Evolutionary conservation across 2,888 invertebrate genomes (phyloP), one percentile per base, ranked within the genome.

Genomic region (Helicoverpa assulta): DNA sequence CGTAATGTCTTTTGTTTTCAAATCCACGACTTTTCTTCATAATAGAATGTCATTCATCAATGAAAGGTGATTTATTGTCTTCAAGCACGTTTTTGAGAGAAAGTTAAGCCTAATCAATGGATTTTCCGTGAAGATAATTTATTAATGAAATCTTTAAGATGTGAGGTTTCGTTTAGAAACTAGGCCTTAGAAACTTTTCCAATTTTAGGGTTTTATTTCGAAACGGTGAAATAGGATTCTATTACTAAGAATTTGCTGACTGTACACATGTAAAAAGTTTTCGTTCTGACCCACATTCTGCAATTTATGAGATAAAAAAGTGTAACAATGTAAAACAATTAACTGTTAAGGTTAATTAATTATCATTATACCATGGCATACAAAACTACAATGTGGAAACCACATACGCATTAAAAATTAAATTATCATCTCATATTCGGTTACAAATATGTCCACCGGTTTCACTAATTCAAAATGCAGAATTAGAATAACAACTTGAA

Each of bases 331-430:
- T 40, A 47, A 4, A 67, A 66, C 51, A 21, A 8, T 10, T 19
- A 26, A 5, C 2, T 37, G 47, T 12, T 4, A n/a, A 47, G 40
- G 10, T 14, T 52, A 65, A 61, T 67, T 50, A 61, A 43, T 64
- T 59, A 16, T 12, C 37, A 37, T 51, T 63, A 62, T 58, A 40
- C 37, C 51, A 51, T 19, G 71, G 37, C 78, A 75, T 43, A 81
- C 37, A 78, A 57, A 81, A 37, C 51, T 58, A n/a, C 54, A 29
- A 65, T 70, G 64, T 81, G 66, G 74, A 40, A 60, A 70, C 71
- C 19, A 16, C 33, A 52, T 40, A 51, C 37, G 33, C 18, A 33
- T 67, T 50, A 52, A n/a, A 47, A 26, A 26, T 3, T 26, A 3
- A 26, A 26, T 3, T 26, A n/a, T n/a, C n/a, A n/a, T n/a, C n/a